phyloP scores from a whole-genome alignment of 2,888 invertebrate genomes.

The Rhogogaster chlorosoma region DNA sequence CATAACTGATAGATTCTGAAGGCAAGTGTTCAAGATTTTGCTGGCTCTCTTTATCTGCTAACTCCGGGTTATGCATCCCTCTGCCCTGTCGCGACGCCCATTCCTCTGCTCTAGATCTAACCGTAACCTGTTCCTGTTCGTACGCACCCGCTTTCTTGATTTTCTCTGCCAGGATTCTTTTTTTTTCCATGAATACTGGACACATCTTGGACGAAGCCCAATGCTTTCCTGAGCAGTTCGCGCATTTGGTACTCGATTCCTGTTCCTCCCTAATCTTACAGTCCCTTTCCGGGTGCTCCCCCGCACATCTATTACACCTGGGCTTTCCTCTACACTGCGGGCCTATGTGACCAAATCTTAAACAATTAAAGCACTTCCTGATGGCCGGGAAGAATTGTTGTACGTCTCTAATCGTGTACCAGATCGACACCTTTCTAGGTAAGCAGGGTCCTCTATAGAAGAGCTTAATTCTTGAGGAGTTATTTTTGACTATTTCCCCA shows the following conservation, averaged over 20 bases:
- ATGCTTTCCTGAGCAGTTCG: neutral
- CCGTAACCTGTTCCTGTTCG: no score
- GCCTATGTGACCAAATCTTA: neutral
- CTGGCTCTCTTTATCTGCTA: no score
- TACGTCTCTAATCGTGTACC: neutral
- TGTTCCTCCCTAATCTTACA: neutral
- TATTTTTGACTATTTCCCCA: no score
- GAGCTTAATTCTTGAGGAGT: neutral
- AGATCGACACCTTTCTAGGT: neutral
- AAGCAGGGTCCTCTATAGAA: neutral
- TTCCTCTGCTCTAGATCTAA: no score
- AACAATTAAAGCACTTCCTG: neutral
- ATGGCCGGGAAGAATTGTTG: neutral
- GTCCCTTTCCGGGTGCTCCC: neutral
- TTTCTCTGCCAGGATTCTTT: neutral
- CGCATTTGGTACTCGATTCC: neutral
- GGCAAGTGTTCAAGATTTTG: no score
- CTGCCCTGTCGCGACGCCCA: no score
- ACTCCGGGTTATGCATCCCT: no score
- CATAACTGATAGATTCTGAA: neutral
- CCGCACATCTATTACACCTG: constrained; percentile 4
- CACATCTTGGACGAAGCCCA: neutral
- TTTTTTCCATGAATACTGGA: neutral
- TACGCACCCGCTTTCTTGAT: neutral
- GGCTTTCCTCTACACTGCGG: neutral